These are phyloP conservation scores for Chaenogobius annularis DNA, from an alignment of 2,113 vertebrate genomes.

Conservation along the genomic window DNA sequence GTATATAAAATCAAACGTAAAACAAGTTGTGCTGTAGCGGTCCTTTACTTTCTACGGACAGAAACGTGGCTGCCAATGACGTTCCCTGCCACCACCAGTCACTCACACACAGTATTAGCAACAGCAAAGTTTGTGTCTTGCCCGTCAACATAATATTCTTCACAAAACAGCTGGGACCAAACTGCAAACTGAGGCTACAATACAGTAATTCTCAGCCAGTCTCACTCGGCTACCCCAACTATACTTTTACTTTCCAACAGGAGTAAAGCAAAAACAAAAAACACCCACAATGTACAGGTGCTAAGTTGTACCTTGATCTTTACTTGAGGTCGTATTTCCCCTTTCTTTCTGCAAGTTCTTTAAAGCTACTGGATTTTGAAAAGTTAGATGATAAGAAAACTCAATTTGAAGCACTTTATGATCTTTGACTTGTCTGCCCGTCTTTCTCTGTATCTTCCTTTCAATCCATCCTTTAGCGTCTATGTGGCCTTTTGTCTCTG, in stretches of 20 bases:
- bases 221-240: not conserved
- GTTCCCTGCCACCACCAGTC: no score
- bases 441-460: slow-evolving; percentile 16
- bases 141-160: no score
- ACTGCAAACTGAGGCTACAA: no score
- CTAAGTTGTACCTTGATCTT: not conserved
- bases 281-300: not conserved
- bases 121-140: no score
- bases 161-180: no score
- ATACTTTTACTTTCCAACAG: no score
- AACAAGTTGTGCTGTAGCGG: no score
- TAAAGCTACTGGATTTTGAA: slow-evolving; percentile 20
- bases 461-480: slow-evolving; percentile 37
- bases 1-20: no score
- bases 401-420: slow-evolving; percentile 18
- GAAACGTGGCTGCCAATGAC: no score
- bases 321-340: not conserved
- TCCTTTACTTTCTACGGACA: no score
- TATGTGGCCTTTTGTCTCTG: slow-evolving; percentile 56
- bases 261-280: not conserved
- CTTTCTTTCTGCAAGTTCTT: slow-evolving; percentile 28
- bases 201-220: no score
- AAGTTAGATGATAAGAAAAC: slow-evolving; percentile 17
- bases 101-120: no score
- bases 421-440: slow-evolving; percentile 36